Evolutionary conservation across 1,140 invertebrate genomes (phyloP).

Genomic region (Drosophila tsacasi): DNA sequence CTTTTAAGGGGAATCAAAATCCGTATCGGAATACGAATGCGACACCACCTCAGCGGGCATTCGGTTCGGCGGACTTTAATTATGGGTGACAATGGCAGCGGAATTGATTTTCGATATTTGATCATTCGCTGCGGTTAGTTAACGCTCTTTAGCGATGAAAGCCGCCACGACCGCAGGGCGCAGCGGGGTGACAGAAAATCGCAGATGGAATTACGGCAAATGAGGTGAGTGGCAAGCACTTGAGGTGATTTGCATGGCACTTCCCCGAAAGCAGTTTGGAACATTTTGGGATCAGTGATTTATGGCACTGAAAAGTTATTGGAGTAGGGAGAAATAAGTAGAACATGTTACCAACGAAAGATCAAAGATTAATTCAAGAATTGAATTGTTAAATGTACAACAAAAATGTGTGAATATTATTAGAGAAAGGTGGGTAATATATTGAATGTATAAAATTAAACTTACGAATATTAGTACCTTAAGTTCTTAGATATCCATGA

Average conservation of each 20-base stretch:
- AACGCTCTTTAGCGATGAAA: conserved; percentile 74
- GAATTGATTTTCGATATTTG: conserved; percentile 84
- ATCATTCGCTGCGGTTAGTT: conserved; percentile 83
- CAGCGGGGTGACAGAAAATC: conserved; percentile 40
- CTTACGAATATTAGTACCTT: too few species aligned
- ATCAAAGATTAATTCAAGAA: conserved; percentile 3
- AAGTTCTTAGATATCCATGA: not conserved
- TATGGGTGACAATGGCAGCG: conserved; percentile 76
- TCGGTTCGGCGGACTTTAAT: conserved; percentile 72
- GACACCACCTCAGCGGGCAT: conserved; percentile 77
- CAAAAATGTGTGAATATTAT: not conserved
- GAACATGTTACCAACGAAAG: not conserved
- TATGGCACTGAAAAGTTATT: not conserved
- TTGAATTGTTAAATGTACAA: not conserved
- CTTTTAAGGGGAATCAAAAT: conserved; percentile 25
- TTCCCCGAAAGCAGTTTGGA: not conserved
- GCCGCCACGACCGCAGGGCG: conserved; percentile 37
- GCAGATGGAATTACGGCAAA: conserved; percentile 70
- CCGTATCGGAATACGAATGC: conserved; percentile 45
- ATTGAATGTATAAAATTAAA: not conserved
- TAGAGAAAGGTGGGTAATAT: not conserved
- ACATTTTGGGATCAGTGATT: not conserved
- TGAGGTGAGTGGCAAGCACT: conserved; percentile 51
- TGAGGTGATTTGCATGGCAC: conserved; percentile 52
- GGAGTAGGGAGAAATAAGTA: not conserved